A percentile compares a stretch with the other conserved stretches of the same genome.
Conservation (phyloP, 2,888 invertebrate genomes). For the Sinelater perroti region DNA sequence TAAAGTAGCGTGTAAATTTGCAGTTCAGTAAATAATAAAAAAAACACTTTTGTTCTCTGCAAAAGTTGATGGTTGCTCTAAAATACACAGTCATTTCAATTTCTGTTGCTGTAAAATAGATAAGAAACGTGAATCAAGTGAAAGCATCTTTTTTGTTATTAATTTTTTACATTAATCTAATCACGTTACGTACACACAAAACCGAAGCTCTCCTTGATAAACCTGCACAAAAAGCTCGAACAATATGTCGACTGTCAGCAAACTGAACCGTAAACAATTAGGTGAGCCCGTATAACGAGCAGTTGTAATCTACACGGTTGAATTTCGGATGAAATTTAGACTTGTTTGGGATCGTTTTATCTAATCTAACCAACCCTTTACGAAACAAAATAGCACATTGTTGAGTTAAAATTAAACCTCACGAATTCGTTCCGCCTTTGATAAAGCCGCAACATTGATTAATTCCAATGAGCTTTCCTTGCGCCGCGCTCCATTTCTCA, state of each 20-base stretch:
- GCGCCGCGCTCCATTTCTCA: constrained; percentile 8
- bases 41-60: no score
- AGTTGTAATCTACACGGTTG: constrained; percentile 28
- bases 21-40: no score
- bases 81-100: no score
- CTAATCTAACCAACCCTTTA: constrained; percentile 36
- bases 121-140: no score
- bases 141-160: no score
- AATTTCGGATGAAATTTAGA: constrained; percentile 31
- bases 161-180: no score
- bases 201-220: constrained; percentile 14
- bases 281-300: constrained; percentile 23
- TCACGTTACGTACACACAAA: no score
- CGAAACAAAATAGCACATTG: constrained; percentile 36
- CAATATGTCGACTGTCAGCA: constrained; percentile 29
- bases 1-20: no score
- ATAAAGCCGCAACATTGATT: constrained; percentile 34
- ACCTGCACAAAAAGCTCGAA: constrained; percentile 23
- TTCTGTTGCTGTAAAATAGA: no score
- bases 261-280: constrained; percentile 30
- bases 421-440: constrained; percentile 34
- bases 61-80: no score
- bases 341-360: constrained; percentile 35
- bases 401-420: constrained; percentile 36
- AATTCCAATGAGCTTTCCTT: constrained; percentile 32